phyloP scores from a whole-genome alignment of 1,140 invertebrate species.

The Dreissena polymorpha region DNA sequence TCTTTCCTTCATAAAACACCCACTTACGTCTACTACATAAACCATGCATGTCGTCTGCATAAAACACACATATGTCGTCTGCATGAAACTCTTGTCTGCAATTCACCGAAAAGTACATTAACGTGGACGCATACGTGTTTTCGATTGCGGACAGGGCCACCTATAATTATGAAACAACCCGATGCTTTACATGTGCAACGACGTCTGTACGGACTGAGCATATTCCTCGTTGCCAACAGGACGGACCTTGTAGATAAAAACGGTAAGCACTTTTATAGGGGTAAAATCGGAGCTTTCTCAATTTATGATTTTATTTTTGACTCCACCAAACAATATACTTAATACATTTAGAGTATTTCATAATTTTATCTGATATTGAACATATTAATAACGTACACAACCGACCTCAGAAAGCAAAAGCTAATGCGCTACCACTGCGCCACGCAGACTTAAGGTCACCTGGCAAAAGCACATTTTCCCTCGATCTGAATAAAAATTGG shows the following conservation, averaged over 20 bases:
- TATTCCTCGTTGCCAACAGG: constrained; percentile 69
- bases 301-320: background rate
- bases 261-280: constrained; percentile 61
- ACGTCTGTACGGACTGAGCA: constrained; percentile 63
- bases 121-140: constrained; percentile 68
- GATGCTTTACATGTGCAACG: constrained; percentile 67
- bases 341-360: background rate
- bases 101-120: constrained; percentile 55
- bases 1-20: too few relatives aligned
- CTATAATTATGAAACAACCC: constrained; percentile 63
- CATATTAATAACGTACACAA: too few relatives aligned
- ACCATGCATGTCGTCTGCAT: too few relatives aligned
- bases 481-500: too few relatives aligned
- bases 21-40: too few relatives aligned
- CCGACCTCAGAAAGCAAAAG: too few relatives aligned
- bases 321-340: background rate
- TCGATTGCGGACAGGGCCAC: constrained; percentile 78
- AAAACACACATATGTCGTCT: too few relatives aligned
- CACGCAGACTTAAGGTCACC: too few relatives aligned
- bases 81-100: constrained; percentile 2
- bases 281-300: background rate
- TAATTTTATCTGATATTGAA: background rate
- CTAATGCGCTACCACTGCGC: too few relatives aligned
- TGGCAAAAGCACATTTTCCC: too few relatives aligned
- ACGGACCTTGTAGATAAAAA: constrained; percentile 65